These are phyloP conservation scores for Pachycephus smyrnensis DNA, from an alignment of 2,888 invertebrate species.

Conservation along the genomic window DNA sequence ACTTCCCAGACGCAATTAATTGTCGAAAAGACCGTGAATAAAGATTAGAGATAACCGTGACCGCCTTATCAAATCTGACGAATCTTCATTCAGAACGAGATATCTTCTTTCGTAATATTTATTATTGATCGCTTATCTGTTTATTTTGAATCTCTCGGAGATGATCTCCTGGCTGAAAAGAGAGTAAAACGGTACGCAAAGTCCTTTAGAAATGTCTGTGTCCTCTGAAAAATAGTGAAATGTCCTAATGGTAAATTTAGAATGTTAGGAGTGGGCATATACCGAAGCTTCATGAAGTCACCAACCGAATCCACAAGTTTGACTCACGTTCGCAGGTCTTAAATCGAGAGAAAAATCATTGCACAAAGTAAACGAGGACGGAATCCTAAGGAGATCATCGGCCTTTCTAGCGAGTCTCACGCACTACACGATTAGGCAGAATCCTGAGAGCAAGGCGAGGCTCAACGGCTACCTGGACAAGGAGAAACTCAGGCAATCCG, in stretches of 20 bases:
- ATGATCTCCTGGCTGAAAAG: too few species aligned
- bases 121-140: not conserved
- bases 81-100: too few species aligned
- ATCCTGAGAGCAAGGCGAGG: not conserved
- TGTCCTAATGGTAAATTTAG: not conserved
- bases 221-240: not conserved
- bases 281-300: not conserved
- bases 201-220: conserved; percentile 21
- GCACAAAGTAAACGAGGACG: conserved; percentile 16
- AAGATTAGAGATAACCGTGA: not conserved
- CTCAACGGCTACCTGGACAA: not conserved
- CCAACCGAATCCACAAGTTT: not conserved
- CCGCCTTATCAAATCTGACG: too few species aligned
- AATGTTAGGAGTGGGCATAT: not conserved
- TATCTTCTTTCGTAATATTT: not conserved
- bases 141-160: conserved; percentile 5
- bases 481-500: not conserved
- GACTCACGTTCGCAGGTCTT: conserved; percentile 6
- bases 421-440: conserved; percentile 16
- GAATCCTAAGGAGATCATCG: conserved; percentile 49
- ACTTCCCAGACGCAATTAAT: not conserved
- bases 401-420: conserved; percentile 44
- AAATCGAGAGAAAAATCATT: not conserved
- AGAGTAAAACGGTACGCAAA: too few species aligned
- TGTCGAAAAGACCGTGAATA: not conserved